Conservation (phyloP, 2,888 invertebrate genomes). For the Scaptomyza polygonia region DNA sequence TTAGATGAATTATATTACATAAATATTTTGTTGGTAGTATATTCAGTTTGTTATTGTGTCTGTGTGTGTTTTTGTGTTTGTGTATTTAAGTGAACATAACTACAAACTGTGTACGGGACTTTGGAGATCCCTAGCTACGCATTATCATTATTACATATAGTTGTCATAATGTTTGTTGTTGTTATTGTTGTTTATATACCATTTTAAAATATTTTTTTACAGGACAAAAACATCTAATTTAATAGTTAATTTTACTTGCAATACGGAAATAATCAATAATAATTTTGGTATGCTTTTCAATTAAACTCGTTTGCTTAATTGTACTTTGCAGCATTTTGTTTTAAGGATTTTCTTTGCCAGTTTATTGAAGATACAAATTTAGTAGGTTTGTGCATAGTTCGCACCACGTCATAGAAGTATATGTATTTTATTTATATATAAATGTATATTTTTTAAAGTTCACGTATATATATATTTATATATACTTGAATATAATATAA, state of each 20-base stretch:
- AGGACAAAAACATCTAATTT: conserved; percentile 84
- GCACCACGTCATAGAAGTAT: conserved; percentile 67
- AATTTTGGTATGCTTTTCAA: conserved; percentile 44
- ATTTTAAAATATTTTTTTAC: conserved; percentile 81
- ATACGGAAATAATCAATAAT: conserved; percentile 72
- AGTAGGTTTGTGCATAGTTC: conserved; percentile 60
- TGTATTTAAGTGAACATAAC: conserved; percentile 68
- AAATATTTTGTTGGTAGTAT: conserved; percentile 60
- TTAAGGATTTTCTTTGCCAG: conserved; percentile 16
- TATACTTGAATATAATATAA: conserved; percentile 82
- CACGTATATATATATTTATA: conserved; percentile 24
- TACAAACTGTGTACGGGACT: conserved; percentile 67
- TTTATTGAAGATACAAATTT: conserved; percentile 58
- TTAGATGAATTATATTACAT: conserved; percentile 80
- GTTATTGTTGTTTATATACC: conserved; percentile 45
- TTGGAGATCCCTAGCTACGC: conserved; percentile 64
- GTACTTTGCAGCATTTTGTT: conserved; percentile 24
- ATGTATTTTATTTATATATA: conserved; percentile 53
- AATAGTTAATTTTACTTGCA: conserved; percentile 64
- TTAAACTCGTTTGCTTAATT: conserved; percentile 34
- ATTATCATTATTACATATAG: conserved; percentile 57
- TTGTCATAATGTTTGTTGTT: conserved; percentile 48
- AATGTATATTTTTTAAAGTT: conserved; percentile 63
- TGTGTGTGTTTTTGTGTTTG: conserved; percentile 38
- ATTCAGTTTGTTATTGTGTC: conserved; percentile 61